phyloP scores from a whole-genome alignment of 2,888 invertebrate species.

The Petrophora chlorosata region DNA sequence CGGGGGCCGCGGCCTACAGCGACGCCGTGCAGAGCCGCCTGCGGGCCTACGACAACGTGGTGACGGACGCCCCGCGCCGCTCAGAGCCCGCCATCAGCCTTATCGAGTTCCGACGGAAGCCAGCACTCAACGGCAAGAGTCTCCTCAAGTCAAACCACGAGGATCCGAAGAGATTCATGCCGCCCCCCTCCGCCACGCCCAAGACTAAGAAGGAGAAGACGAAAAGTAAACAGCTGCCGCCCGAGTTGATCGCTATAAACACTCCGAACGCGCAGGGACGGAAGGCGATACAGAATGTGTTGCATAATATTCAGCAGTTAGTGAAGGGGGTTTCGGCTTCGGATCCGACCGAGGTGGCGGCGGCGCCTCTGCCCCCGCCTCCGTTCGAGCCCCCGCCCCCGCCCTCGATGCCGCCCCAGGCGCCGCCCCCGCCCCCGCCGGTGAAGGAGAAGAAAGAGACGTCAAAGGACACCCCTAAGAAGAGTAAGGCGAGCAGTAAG shows the following conservation, averaged over 20 bases:
- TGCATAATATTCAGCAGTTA: constrained; percentile 77
- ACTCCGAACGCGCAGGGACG: constrained; percentile 75
- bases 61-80: constrained; percentile 57
- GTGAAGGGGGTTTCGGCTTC: constrained; percentile 76
- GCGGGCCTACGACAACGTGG: constrained; percentile 88
- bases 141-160: constrained; percentile 71
- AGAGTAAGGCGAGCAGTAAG: constrained; percentile 81
- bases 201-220: constrained; percentile 64
- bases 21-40: constrained; percentile 91
- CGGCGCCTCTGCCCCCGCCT: constrained; percentile 56
- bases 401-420: constrained; percentile 20
- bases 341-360: constrained; percentile 73
- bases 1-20: constrained; percentile 90
- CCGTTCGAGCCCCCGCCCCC: background rate
- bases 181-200: constrained; percentile 59
- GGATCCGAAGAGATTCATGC: constrained; percentile 63
- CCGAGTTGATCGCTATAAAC: constrained; percentile 84
- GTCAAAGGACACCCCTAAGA: constrained; percentile 66
- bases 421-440: constrained; percentile 22
- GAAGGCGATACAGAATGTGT: constrained; percentile 74
- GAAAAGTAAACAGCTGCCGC: constrained; percentile 75
- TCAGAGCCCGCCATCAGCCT: constrained; percentile 64
- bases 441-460: constrained; percentile 64
- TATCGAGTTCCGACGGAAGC: constrained; percentile 75
- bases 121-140: constrained; percentile 72